phyloP scores from a whole-genome alignment of 2,113 vertebrate genomes.

The Ariopsis seemanni region DNA sequence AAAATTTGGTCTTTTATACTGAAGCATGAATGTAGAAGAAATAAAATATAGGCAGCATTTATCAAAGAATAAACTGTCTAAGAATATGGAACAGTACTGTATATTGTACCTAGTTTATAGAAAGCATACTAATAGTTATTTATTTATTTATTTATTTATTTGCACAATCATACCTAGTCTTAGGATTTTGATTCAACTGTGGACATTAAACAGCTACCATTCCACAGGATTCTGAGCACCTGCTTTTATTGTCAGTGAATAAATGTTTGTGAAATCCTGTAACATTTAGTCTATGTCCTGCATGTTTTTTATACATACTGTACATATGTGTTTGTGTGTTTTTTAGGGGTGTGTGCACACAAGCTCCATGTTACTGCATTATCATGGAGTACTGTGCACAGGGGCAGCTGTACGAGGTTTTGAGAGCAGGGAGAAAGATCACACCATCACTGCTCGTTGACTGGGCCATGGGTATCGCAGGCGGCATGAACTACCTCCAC shows the following conservation, averaged over 20 bases:
- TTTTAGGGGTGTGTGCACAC: slow-evolving; percentile 92
- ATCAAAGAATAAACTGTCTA: not conserved
- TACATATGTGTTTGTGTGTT: not conserved
- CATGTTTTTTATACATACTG: not conserved
- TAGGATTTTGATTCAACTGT: not conserved
- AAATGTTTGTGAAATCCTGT: not conserved
- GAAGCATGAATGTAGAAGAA: not conserved
- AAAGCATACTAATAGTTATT: not conserved
- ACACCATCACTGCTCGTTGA: slow-evolving; percentile 92
- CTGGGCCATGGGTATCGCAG: slow-evolving; percentile 98
- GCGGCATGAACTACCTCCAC: slow-evolving; percentile 98
- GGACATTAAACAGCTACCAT: not conserved
- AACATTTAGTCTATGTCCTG: not conserved
- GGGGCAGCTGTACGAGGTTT: slow-evolving; percentile 97
- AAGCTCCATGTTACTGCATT: slow-evolving; percentile 98
- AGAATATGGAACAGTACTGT: not conserved
- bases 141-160: too few species aligned
- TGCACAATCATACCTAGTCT: not conserved
- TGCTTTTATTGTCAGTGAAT: not conserved
- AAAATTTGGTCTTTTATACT: not conserved
- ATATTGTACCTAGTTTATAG: not conserved
- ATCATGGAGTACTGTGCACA: slow-evolving; percentile 99
- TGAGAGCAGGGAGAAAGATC: slow-evolving; percentile 93
- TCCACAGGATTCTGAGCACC: not conserved
- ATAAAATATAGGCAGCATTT: not conserved